These are phyloP conservation scores for Hyperoplus immaculatus DNA, from an alignment of 2,797 vertebrate genomes.

Conservation along the genomic window DNA sequence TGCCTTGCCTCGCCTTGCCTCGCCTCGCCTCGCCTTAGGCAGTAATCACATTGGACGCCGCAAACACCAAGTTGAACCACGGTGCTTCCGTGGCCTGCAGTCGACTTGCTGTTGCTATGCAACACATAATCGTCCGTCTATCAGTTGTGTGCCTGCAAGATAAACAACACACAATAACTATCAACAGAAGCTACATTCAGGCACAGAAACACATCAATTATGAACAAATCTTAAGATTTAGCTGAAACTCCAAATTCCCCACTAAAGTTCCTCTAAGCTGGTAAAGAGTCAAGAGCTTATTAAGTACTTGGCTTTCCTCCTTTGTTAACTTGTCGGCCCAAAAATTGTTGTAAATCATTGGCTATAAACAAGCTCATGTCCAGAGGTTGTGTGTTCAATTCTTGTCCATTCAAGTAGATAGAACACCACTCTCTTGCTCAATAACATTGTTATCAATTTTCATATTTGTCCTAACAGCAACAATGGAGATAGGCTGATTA, in stretches of 20 bases:
- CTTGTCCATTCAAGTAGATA: not conserved
- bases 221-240: not conserved
- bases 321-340: not conserved
- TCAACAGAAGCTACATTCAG: not conserved
- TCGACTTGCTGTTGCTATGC: constrained; percentile 26
- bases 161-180: constrained; percentile 11
- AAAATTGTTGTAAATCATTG: not conserved
- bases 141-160: constrained; percentile 7
- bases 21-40: not conserved
- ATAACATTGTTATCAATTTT: not conserved
- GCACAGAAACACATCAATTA: constrained; percentile 2
- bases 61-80: constrained; percentile 13
- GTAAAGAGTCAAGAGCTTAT: too few relatives aligned
- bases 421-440: not conserved
- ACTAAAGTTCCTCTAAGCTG: not conserved
- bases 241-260: not conserved
- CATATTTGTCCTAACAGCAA: not conserved
- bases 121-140: constrained; percentile 29
- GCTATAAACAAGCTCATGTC: not conserved
- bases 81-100: constrained; percentile 1
- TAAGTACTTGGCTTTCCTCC: not conserved
- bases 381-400: not conserved
- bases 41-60: constrained; percentile 26
- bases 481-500: constrained; percentile 5
- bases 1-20: too few relatives aligned